Base-by-base conservation (phyloP, 2,113 vertebrate genomes). In the Recurvirostra avosetta region DNA sequence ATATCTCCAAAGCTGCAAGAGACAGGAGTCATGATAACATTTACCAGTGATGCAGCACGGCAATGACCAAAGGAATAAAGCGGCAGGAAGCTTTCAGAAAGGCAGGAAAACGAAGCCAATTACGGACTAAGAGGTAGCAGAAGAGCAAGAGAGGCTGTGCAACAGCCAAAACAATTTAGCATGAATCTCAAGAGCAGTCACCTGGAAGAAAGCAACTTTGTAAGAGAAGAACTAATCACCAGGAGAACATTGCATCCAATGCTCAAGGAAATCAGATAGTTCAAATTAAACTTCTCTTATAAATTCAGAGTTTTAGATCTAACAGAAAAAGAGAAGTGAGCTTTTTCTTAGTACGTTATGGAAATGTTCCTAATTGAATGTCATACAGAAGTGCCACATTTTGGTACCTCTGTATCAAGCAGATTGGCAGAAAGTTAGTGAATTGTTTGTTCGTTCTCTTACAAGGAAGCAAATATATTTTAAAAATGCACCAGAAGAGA, bases 1-100 rank as follows among this genome's bases (percentile, higher is more conserved):
- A 99, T 99, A 95, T 99, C 99, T 77, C 99, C 99, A 90, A 99
- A 99, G 98, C 99, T 99, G 98, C 67, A 98, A 98, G 95, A 98
- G 92, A 98, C 86, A 96, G 90, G 81, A 75, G 90, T 92, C 94
- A 83, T 85, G 84, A 96, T 70, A 95, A 96, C 61, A 82, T 90
- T 95, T 95, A 96, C 95, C 91, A 95, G 62, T 76, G 56, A 73
- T 80, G 86, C 79, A 92, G 77, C 93, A 90, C 50, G 76, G 49
- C 75, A 94, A 27, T 0, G 8, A 90, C 58, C 1, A 0, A 56
- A 55, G 76, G 90, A 62, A 94, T n/a, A 93, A 88, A 92, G 76
- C 70, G 93, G 83, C 68, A 86, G 45, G 41, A 83, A 96, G 89
- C 74, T 93, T 84, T 95, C 38, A 91, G 85, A 88, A 90, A 86